Conservation (phyloP, 2,888 invertebrate genomes). For the Nasonovia ribisnigri region DNA sequence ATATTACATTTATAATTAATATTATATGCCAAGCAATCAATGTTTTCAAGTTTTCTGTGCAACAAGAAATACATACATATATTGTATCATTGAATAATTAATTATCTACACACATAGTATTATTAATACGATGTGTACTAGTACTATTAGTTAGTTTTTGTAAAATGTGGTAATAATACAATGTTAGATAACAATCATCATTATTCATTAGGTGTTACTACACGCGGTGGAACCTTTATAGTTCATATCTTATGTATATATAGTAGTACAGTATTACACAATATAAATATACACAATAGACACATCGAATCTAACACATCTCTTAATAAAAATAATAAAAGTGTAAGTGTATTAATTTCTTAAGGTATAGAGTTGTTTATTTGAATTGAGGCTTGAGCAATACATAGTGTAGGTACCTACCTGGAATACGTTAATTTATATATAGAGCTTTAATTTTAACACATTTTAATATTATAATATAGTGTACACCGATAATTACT, state of each 20-base stretch:
- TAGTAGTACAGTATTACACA: background rate
- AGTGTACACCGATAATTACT: background rate
- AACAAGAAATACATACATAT: background rate
- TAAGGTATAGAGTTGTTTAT: background rate
- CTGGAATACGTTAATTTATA: background rate
- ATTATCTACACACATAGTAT: background rate
- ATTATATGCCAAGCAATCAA: background rate
- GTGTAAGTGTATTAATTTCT: background rate
- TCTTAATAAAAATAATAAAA: background rate
- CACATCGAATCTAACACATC: background rate
- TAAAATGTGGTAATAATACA: background rate
- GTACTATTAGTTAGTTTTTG: background rate
- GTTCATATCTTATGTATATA: background rate
- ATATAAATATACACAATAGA: background rate
- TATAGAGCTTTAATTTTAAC: background rate
- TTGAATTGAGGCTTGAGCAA: background rate
- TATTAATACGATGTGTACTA: background rate
- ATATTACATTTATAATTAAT: background rate
- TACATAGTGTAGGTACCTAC: background rate
- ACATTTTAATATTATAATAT: too few species aligned
- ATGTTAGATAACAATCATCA: constrained; percentile 17
- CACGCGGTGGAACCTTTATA: background rate
- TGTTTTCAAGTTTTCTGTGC: background rate
- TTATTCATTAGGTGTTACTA: constrained; percentile 14
- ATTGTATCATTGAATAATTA: background rate